Base-by-base conservation (phyloP, 1,140 invertebrate species). In the Chelonus insularis region DNA sequence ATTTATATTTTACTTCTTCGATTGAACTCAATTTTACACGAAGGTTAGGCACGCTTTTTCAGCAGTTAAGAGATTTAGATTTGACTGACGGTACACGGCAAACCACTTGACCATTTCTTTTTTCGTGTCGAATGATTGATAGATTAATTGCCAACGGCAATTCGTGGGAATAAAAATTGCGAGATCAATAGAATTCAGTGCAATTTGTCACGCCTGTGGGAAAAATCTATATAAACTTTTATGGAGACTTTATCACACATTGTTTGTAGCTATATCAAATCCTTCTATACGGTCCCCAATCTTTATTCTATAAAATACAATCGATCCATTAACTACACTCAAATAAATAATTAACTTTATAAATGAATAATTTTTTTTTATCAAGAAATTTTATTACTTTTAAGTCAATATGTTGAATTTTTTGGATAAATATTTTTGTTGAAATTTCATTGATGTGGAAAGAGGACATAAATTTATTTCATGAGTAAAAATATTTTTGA, bases 61-160 rank as follows among this genome's bases (percentile, higher is more conserved):
- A 74, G 69, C 71, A 66, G 67, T 79, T 76, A 76, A 68, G 21
- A 45, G 21, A 63, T 63, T 52, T 66, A 61, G 67, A 68, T 72
- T 78, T 79, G 79, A 81, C 70, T 80, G 78, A 77, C 78, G 73
- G 63, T 76, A 82, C 80, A 82, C 75, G 78, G 71, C 72, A 79
- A 81, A 79, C 79, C 80, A 82, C 80, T 82, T 80, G 80, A 82
- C 80, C 79, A 68, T 76, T 70, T 71, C 48, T 51, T 54, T 37
- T 70, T 25, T 43, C 64, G 67, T 65, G 25, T 55, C 60, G 61
- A 61, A 68, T 79, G 78, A 80, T 79, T 80, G 79, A 81, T 81
- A 68, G 72, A 78, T 75, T 77, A 75, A 78, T 79, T 78, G 75
- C 68, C 64, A 60, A 56, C 62, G 9, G 21, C 54, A 12, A 34